Base-by-base conservation (phyloP, 1,140 invertebrate genomes). In the Sycophaga agraensis region DNA sequence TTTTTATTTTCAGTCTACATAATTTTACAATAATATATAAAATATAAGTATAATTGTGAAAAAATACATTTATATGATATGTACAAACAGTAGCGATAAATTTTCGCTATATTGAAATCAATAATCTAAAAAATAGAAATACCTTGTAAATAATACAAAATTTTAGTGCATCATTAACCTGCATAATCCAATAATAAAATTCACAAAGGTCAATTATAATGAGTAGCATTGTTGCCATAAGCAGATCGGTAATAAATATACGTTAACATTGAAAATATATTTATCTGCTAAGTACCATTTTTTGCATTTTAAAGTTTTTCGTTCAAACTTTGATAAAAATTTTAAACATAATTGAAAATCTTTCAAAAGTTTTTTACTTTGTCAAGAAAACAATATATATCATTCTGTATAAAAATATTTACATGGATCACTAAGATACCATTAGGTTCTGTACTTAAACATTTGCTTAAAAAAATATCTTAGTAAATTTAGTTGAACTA, bases 1-100 rank as follows among this genome's bases (percentile, higher is more conserved):
- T 17, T 48, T 54, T 59, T 55, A 59, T 59, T 50, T 35, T 60
- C 58, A 53, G 46, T 60, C 21, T 60, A 51, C 6, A 53, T 16
- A 21, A 60, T 45, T 53, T 60, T 53, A 43, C n/a, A 51, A 24
- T 37, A 31, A 24, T 53, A 59, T 21, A 45, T 53, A 60, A 46
- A 43, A 28, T 51, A 2, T 46, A 60, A 53, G 35, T 22, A 37
- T 26, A 45, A 46, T 37, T 51, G 22, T 26, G 6, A 37, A 60
- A 42, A 54, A 51, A 43, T 59, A 35, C 14, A 53, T 35, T 53
- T 14, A 14, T 37, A 17, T 40, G 19, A 5, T 60, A 60, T 60
- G 31, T 60, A 60, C 40, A 60, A 51, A 60, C 21, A 50, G 2
- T 37, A 34, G 26, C 37, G 34, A 57, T 35, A 24, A 34, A 28